phyloP scores from a whole-genome alignment of 30 jellyfish, hydroid and myxozoan species.

The Euphysa ruthae region DNA sequence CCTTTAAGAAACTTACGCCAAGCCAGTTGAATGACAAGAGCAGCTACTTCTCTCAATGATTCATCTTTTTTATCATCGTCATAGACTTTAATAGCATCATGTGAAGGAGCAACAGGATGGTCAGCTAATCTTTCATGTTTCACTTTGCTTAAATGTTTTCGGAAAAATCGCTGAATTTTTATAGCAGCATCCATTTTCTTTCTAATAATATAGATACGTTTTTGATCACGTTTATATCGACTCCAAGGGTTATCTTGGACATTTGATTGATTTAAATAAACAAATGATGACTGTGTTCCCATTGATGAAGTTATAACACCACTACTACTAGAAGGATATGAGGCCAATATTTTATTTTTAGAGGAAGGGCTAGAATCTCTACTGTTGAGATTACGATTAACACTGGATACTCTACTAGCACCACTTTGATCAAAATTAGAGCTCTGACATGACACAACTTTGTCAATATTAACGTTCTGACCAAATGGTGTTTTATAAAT shows the following conservation, averaged over 20 bases:
- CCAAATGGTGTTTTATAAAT: too few species aligned
- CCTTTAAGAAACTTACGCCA: conserved; percentile 77
- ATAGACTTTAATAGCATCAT: not conserved
- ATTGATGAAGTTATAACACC: too few species aligned
- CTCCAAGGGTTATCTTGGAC: conserved; percentile 81
- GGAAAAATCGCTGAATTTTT: conserved; percentile 58
- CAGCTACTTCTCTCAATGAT: conserved; percentile 57
- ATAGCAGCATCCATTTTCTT: conserved; percentile 77
- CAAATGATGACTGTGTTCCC: too few species aligned
- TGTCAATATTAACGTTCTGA: too few species aligned
- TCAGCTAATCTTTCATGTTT: not conserved
- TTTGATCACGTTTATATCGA: conserved; percentile 53
- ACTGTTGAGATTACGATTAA: too few species aligned
- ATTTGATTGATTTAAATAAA: too few species aligned
- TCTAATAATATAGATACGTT: conserved; percentile 48
- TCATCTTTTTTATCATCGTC: conserved; percentile 15
- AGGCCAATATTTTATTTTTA: too few species aligned
- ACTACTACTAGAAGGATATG: too few species aligned
- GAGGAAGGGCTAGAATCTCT: too few species aligned
- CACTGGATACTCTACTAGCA: too few species aligned
- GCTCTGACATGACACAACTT: too few species aligned
- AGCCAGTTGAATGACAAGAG: conserved; percentile 71
- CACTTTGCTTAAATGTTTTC: conserved; percentile 4
- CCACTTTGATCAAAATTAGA: too few species aligned
- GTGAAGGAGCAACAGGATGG: not conserved